Evolutionary conservation across 2,113 vertebrate species (phyloP), one percentile per base, ranked within the genome.

Genomic region (Camelus dromedarius): DNA sequence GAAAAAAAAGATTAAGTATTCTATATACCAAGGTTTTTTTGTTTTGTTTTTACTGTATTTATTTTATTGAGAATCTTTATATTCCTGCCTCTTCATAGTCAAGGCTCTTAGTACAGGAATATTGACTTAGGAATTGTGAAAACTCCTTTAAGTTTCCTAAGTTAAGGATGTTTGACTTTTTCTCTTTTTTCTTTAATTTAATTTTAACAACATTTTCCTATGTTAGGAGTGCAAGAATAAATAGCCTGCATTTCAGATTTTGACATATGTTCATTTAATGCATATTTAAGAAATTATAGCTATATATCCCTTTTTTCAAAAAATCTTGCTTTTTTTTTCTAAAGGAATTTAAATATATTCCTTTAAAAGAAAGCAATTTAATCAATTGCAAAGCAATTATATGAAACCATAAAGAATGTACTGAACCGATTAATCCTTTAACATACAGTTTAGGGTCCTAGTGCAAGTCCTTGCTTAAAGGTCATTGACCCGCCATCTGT

Each of bases 1-100:
- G 89, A 97, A 97, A 96, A 97, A 96, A 94, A 80, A 22, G 46
- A 76, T 80, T 48, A 90, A 96, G 76, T 97, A 94, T 98, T 98
- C 98, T 97, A 72, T 98, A 96, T 97, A 98, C 97, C 97, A 82
- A 98, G 98, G 97, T 38, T 20, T 62, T 98, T 98, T 97, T 97
- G 95, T 97, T 98, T 98, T 97, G 93, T 98, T 98, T 99, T 98
- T 98, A 98, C 98, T 98, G 85, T 99, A 99, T 99, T 99, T 99
- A 98, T 99, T 99, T 99, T 98, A 98, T 97, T 98, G 96, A 98
- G 79, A 96, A 98, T 98, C 98, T 98, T 98, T 98, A 85, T 98
- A 99, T 98, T 98, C 97, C 93, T 98, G 96, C 97, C 98, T 98
- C 92, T 98, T 98, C 98, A 80, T 98, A 98, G 98, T 98, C 97